Conservation (phyloP, 1,140 invertebrate genomes). For the Drosophila nebulosa region DNA sequence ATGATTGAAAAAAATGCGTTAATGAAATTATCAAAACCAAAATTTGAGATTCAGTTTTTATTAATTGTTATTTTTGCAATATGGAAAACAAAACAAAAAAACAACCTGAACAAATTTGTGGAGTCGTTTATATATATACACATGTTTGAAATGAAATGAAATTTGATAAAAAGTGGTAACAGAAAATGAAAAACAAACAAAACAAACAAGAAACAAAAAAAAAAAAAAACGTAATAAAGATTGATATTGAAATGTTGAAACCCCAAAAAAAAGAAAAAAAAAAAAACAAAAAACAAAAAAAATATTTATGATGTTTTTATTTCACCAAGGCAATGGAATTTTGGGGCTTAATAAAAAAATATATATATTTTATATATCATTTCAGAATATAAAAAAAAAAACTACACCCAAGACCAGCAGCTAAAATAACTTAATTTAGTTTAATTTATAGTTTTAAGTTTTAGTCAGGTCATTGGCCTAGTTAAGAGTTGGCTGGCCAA, state of each 20-base stretch:
- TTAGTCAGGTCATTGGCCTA: constrained; percentile 80
- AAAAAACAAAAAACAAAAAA: constrained; percentile 25
- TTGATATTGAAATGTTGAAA: constrained; percentile 80
- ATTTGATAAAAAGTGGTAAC: constrained; percentile 65
- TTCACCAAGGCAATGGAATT: background rate
- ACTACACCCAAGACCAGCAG: background rate
- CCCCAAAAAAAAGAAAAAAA: constrained; percentile 55
- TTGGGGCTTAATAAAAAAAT: background rate
- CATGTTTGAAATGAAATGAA: constrained; percentile 55
- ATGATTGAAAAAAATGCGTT: constrained; percentile 37
- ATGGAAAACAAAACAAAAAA: constrained; percentile 33
- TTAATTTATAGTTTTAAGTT: background rate
- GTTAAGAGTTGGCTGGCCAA: constrained; percentile 45
- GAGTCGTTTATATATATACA: constrained; percentile 78
- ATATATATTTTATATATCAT: background rate
- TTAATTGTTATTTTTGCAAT: constrained; percentile 77
- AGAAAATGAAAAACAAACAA: no score
- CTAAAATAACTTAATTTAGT: background rate
- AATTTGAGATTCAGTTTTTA: constrained; percentile 73
- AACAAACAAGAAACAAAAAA: constrained; percentile 30
- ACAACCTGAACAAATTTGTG: no score
- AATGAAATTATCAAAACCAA: constrained; percentile 36
- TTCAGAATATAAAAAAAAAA: background rate
- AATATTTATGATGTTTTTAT: constrained; percentile 23
- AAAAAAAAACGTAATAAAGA: constrained; percentile 64